A percentile compares a stretch with the other conserved stretches of the same genome.
Evolutionary conservation across 2,113 vertebrate genomes (phyloP).

Genomic region (Antigone vipio): DNA sequence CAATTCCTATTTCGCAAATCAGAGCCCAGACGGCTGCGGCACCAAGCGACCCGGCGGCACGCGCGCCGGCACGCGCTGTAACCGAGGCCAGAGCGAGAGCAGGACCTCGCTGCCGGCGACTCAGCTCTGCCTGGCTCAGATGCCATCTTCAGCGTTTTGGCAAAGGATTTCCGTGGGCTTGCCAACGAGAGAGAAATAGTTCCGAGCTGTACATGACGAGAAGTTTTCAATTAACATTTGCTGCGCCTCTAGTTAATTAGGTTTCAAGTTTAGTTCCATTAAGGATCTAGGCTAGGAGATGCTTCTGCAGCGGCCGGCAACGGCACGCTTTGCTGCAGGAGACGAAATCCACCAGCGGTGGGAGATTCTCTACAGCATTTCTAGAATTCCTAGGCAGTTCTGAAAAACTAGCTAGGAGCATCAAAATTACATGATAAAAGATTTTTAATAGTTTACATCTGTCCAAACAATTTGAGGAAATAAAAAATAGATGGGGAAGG

Average conservation of each 20-base stretch:
- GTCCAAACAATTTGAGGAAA: not conserved
- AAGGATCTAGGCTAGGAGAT: not conserved
- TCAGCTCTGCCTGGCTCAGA: not conserved
- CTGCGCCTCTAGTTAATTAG: not conserved
- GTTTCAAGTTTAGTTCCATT: fast-evolving
- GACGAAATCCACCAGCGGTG: not conserved
- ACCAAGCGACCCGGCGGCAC: fast-evolving
- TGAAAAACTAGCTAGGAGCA: not conserved
- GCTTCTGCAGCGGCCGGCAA: fast-evolving
- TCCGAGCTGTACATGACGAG: fast-evolving
- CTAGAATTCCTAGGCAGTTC: not conserved
- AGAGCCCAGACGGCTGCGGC: not conserved
- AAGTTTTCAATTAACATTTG: not conserved
- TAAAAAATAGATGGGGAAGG: not conserved
- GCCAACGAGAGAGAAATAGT: fast-evolving
- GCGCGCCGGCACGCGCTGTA: fast-evolving
- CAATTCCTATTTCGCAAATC: fast-evolving
- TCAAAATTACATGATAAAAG: not conserved
- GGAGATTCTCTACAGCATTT: not conserved
- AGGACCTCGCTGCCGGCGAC: not conserved
- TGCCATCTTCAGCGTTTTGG: fast-evolving
- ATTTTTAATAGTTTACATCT: not conserved
- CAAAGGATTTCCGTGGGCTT: not conserved
- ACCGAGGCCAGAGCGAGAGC: not conserved
- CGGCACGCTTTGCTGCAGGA: fast-evolving